Base-by-base conservation (phyloP, 1,140 invertebrate species). In the Eurosta solidaginis region DNA sequence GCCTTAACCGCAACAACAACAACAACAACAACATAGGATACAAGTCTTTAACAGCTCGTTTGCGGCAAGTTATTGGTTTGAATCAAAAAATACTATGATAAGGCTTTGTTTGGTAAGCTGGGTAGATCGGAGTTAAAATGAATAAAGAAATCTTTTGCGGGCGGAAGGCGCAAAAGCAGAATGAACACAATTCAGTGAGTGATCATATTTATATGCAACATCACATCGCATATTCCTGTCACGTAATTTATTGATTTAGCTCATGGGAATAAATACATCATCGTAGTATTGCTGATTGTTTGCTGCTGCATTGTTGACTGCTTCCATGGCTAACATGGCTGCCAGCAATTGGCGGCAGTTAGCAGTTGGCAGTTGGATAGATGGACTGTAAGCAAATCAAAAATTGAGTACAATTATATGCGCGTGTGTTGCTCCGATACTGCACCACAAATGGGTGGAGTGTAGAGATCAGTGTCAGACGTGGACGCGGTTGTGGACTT, bases 211-310 rank as follows among this genome's bases (percentile, higher is more conserved):
- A 20, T 20, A 42, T 68, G 29, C 10, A 29, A 33, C 20, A 10
- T 50, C 75, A 27, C 20, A 36, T 76, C 47, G 59, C 27, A 52
- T 82, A 85, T 85, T 83, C 84, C 84, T 84, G 84, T 85, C 84
- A 85, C 84, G 84, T 85, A 85, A 85, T 85, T 85, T 85, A 85
- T 85, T 85, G 84, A 85, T 85, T 85, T 85, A 82, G 83, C 84
- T 85, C 82, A 84, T 86, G 84, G 84, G 84, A 85, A 85, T 85
- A 84, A 81, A 78, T 74, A 68, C 59, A 68, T 68, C 59, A 42
- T 68, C 33, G 59, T 12, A 36, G n/a, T 42, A 68, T 68, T 68
- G 59, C 59, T 36, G 59, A 68, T 68, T 68, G 59, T 36, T 68
- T 50, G 74, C 47, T 12, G 74, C 45, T 47, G 45, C 45, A n/a